Evolutionary conservation across 1,140 invertebrate genomes (phyloP), one percentile per base, ranked within the genome.

Genomic region (Tribolium madens): DNA sequence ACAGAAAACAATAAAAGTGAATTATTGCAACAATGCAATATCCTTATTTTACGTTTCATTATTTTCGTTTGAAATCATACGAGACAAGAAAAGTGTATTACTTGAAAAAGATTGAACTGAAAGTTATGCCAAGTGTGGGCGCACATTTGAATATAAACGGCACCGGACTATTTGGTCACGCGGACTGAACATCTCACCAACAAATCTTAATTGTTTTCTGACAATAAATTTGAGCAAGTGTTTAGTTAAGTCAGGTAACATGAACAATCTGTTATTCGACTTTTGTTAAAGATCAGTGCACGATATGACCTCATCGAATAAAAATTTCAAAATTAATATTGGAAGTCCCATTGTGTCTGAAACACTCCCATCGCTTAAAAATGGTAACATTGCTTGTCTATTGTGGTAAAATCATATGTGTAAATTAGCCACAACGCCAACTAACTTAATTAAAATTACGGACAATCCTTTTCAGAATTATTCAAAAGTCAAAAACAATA

Each of bases 71-170:
- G 21, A 26, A 26, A 26, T 26, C 21, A 21, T 21, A 21, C 18
- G 21, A 26, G 21, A 26, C 21, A 5, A 26, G 21, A 26, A 26
- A 26, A 26, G 21, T 31, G 17, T 69, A 52, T 33, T 69, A 36
- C 14, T 14, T 10, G 4, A 47, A 71, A 71, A 71, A 71, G 47
- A 71, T 71, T 15, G 36, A 50, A 71, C 36, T 12, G 15, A 18
- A 71, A 71, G 69, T 71, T 71, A 76, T 76, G 60, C 64, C 18
- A 70, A 70, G 75, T 76, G 75, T 76, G 64, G 75, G 75, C 75
- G 75, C 75, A 18, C 36, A 76, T 76, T 76, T 76, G 75, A 76
- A 76, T 76, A 76, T 70, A 76, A 76, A 76, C 75, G 36, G 69
- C 69, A 71, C 69, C 14, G 75, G 75, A 69, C 75, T 76, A 68